These are phyloP conservation scores for Eptesicus fuscus DNA, from an alignment of 2,113 vertebrate species.

Conservation along the genomic window DNA sequence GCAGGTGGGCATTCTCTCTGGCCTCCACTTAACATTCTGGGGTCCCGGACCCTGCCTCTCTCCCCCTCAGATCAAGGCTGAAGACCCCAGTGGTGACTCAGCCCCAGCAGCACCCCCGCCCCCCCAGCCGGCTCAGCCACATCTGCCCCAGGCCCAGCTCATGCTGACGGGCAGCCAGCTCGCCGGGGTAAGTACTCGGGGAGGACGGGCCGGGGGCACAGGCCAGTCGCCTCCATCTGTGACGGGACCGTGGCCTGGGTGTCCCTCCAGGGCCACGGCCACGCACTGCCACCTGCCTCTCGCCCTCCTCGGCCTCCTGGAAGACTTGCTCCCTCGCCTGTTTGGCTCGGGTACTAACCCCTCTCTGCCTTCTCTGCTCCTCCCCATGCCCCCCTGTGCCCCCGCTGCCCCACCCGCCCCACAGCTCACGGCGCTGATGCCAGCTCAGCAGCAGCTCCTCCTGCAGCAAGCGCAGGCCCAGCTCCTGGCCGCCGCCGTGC, in stretches of 20 bases:
- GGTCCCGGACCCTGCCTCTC: constrained; percentile 69
- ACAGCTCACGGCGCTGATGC: constrained; percentile 92
- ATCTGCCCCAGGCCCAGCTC: constrained; percentile 92
- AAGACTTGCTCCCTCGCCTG: background rate
- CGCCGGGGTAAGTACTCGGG: constrained; percentile 86
- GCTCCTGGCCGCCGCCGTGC: constrained; percentile 91
- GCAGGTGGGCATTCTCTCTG: constrained; percentile 75
- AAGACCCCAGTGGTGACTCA: constrained; percentile 87
- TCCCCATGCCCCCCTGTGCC: background rate
- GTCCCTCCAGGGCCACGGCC: background rate
- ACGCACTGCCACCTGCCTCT: background rate
- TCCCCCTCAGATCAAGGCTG: constrained; percentile 86
- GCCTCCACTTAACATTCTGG: constrained; percentile 77
- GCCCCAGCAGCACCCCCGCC: constrained; percentile 76
- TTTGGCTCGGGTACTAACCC: constrained; percentile 57
- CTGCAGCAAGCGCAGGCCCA: constrained; percentile 93
- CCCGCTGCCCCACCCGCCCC: background rate
- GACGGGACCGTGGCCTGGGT: background rate
- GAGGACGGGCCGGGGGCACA: accelerated
- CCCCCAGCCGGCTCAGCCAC: constrained; percentile 82
- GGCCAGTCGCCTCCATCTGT: background rate
- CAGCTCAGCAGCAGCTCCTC: constrained; percentile 92
- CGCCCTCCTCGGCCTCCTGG: background rate
- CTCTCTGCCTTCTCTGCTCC: constrained; percentile 55
- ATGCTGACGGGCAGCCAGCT: constrained; percentile 93